Evolutionary conservation across 1,140 invertebrate genomes (phyloP).

Genomic region (Zaprionus gabonicus): DNA sequence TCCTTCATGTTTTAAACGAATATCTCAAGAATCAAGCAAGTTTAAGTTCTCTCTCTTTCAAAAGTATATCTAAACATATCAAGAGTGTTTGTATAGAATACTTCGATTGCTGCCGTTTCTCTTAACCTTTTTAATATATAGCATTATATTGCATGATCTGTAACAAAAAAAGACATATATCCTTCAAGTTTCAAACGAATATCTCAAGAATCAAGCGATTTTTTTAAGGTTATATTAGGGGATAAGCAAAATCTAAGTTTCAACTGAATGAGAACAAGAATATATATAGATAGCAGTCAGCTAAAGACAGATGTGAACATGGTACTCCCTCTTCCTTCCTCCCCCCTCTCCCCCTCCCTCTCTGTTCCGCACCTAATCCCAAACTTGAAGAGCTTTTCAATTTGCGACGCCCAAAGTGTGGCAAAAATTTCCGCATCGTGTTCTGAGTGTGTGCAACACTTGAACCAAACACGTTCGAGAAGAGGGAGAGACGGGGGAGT

Average conservation of each 20-base stretch:
- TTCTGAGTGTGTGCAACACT: slow-evolving; percentile 25
- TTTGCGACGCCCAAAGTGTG: slow-evolving; percentile 18
- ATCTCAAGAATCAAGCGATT: neutral
- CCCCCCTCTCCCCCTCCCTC: too few relatives aligned
- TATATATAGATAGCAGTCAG: neutral
- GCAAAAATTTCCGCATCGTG: slow-evolving; percentile 30
- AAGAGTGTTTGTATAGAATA: too few relatives aligned
- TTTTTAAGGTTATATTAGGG: neutral
- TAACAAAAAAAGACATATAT: neutral
- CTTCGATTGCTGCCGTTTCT: too few relatives aligned
- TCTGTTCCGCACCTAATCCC: neutral
- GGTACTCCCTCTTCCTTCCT: neutral
- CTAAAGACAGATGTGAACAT: too few relatives aligned
- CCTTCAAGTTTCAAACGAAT: neutral
- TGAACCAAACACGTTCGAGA: slow-evolving; percentile 20
- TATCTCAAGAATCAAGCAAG: too few relatives aligned
- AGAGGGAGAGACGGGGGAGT: too few relatives aligned
- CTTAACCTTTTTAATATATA: neutral
- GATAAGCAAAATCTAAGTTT: neutral
- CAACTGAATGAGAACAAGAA: neutral
- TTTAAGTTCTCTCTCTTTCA: too few relatives aligned
- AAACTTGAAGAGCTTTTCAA: slow-evolving; percentile 11
- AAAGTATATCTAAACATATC: too few relatives aligned
- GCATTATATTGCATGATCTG: too few relatives aligned
- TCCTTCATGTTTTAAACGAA: too few relatives aligned